Percentiles rank a stretch among this genome's conserved stretches.
Evolutionary conservation across 2,797 vertebrate species (phyloP).

Genomic region (Sebastes steindachneri): DNA sequence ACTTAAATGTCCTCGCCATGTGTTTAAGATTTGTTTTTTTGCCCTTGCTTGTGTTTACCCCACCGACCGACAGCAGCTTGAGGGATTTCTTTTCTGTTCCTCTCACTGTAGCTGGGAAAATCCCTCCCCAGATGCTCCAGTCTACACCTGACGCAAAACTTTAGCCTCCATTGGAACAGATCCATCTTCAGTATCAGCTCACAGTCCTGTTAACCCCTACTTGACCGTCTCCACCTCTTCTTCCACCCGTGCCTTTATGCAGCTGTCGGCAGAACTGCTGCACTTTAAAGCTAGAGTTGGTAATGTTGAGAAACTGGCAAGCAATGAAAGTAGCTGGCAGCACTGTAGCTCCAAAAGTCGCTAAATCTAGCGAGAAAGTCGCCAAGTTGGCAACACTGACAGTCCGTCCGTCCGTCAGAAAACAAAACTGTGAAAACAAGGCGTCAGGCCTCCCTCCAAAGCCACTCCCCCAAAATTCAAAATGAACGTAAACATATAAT

Average conservation of each 20-base stretch:
- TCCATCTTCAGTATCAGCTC: conserved; percentile 24
- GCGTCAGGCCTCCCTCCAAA: too few relatives aligned
- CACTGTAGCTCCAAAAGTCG: too few relatives aligned
- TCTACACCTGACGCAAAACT: conserved; percentile 66
- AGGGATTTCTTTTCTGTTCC: background rate
- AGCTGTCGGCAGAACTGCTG: background rate
- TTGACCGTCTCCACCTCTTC: background rate
- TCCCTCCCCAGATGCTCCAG: conserved; percentile 63
- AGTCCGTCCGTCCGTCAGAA: too few relatives aligned
- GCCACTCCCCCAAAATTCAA: too few relatives aligned
- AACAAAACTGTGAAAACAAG: too few relatives aligned
- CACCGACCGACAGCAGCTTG: background rate
- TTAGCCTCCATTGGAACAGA: conserved; percentile 50
- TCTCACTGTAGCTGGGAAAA: conserved; percentile 65
- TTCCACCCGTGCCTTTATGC: background rate
- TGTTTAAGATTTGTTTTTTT: background rate
- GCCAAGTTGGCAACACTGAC: too few relatives aligned
- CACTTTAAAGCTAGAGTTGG: background rate
- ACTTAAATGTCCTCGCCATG: background rate
- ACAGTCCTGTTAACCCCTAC: background rate
- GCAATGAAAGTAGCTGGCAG: background rate
- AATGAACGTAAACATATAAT: too few relatives aligned
- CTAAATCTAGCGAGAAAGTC: too few relatives aligned
- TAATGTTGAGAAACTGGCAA: background rate
- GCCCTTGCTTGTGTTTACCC: background rate